phyloP scores from a whole-genome alignment of 2,797 vertebrate species.

The Spinibarbus caldwelli region DNA sequence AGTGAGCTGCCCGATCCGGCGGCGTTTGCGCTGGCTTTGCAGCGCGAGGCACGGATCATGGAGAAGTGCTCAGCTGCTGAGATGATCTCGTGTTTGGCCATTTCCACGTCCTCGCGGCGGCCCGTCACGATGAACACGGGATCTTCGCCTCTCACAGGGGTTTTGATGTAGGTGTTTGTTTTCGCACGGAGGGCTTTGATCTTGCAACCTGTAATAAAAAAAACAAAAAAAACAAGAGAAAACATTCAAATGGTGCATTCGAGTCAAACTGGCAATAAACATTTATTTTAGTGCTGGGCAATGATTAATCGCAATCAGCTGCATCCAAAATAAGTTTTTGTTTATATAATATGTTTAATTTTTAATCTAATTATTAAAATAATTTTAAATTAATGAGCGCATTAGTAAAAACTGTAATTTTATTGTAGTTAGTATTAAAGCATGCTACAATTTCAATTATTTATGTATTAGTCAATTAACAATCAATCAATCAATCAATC shows the following conservation, averaged over 20 bases:
- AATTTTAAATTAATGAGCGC: too few relatives aligned
- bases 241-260: neutral
- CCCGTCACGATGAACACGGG: constrained; percentile 96
- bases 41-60: constrained; percentile 93
- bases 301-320: too few relatives aligned
- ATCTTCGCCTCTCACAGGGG: constrained; percentile 94
- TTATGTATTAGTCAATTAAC: too few relatives aligned
- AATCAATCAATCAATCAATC: too few relatives aligned
- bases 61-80: constrained; percentile 97
- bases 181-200: constrained; percentile 97
- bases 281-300: too few relatives aligned
- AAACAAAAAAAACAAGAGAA: neutral
- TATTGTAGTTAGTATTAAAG: too few relatives aligned
- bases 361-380: too few relatives aligned
- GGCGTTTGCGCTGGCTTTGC: constrained; percentile 82
- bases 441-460: too few relatives aligned
- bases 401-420: too few relatives aligned
- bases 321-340: too few relatives aligned
- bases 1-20: constrained; percentile 72
- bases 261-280: neutral
- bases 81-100: constrained; percentile 96
- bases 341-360: too few relatives aligned
- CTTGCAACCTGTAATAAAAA: constrained; percentile 90
- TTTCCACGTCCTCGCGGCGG: constrained; percentile 94
- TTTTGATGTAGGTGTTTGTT: constrained; percentile 99